A percentile compares a stretch with the other conserved stretches of the same genome.
Conservation (phyloP, 1,140 invertebrate species). For the Leptinotarsa undecemlineata region DNA sequence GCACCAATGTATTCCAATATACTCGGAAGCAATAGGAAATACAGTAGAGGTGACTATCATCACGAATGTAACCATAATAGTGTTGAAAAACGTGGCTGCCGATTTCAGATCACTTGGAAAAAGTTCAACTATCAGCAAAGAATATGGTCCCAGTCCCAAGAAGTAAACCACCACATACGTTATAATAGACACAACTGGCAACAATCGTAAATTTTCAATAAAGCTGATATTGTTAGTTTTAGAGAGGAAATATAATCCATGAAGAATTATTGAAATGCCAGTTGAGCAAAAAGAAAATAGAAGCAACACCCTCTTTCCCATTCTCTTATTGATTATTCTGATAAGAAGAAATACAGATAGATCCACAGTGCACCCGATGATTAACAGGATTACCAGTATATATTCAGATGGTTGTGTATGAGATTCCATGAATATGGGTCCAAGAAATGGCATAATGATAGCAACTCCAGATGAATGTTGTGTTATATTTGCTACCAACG, state of each 20-base stretch:
- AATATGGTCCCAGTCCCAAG: neutral
- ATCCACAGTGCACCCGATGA: neutral
- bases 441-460: neutral
- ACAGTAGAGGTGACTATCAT: neutral
- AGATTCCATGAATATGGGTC: slow-evolving; percentile 1
- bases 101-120: slow-evolving; percentile 5
- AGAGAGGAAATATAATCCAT: slow-evolving; percentile 10
- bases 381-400: neutral
- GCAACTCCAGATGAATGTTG: slow-evolving; percentile 15
- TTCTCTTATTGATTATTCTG: neutral
- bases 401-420: neutral
- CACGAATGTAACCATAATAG: neutral
- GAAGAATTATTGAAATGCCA: neutral
- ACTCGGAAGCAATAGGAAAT: neutral
- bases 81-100: neutral
- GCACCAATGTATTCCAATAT: neutral
- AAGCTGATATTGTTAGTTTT: neutral
- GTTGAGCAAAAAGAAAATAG: neutral
- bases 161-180: neutral
- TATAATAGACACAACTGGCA: slow-evolving; percentile 3
- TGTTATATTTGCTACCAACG: neutral
- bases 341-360: neutral
- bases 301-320: neutral
- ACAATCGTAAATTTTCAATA: slow-evolving; percentile 3
- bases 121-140: neutral